Evolutionary conservation across 1,140 invertebrate genomes (phyloP), one percentile per base, ranked within the genome.

Genomic region (Dolichoris vasculosae): DNA sequence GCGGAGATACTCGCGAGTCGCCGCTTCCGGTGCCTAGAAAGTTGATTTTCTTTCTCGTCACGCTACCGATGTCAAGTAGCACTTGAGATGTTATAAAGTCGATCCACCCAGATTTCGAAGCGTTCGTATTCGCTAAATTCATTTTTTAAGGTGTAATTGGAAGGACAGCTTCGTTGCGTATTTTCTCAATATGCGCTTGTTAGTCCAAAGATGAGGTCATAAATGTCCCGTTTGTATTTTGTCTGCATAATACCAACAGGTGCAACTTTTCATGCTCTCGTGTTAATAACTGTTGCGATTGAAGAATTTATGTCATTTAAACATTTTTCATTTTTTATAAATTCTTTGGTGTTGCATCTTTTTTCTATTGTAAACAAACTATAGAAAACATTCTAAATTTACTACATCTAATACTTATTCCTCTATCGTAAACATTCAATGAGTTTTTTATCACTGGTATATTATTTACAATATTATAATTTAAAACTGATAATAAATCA

Each of bases 11-110:
- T 69, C 35, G 32, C 1, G 2, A 69, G 0, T 38, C 32, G 23
- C 63, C 64, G 20, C 76, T 79, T 84, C 83, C 83, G 76, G 71
- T 75, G 55, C 32, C 38, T n/a, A 84, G 83, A 84, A 84, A 84
- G 83, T 84, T 64, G 40, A 59, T 55, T 84, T 79, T 79, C 26
- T 67, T 73, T 26, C 38, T 81, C 83, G 77, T 85, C 83, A 85
- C 77, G 83, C 64, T 80, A 32, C 38, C 20, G 7, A 77, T 75
- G 63, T 23, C 77, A 85, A 85, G 77, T 85, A 78, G 77, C 64
- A 79, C 83, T 84, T 78, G 55, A 32, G 63, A 43, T n/a, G 40
- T 83, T 48, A 48, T n/a, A 40, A 38, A 69, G 35, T 30, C 67
- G 0, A 63, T 64, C 0, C 55, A 9, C 17, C 17, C 0, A 7